A percentile compares a stretch with the other conserved stretches of the same genome.
phyloP scores from a whole-genome alignment of 2,888 invertebrate species.

The Leptothorax acervorum region DNA sequence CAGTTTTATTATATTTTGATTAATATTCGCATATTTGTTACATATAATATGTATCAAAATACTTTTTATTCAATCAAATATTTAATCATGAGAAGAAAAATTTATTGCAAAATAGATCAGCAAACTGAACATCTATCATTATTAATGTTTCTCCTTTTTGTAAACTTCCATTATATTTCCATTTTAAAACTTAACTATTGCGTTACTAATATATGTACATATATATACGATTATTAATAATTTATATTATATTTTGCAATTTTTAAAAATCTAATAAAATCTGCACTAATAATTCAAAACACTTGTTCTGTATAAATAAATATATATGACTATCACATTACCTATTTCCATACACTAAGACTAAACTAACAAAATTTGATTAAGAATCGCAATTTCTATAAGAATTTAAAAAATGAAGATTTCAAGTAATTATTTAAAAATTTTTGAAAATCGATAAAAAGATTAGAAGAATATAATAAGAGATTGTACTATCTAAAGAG shows the following conservation, averaged over 20 bases:
- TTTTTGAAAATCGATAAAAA: too few relatives aligned
- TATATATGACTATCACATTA: background rate
- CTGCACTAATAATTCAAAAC: background rate
- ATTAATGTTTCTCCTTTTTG: background rate
- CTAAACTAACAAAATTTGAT: too few relatives aligned
- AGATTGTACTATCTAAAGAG: too few relatives aligned
- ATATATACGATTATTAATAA: background rate
- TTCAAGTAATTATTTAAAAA: too few relatives aligned
- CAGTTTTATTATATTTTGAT: conserved; percentile 12
- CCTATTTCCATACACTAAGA: too few relatives aligned
- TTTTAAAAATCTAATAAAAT: conserved; percentile 1
- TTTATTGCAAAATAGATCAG: background rate
- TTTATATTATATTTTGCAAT: conserved; percentile 1
- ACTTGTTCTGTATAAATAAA: background rate
- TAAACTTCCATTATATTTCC: background rate
- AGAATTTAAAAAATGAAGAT: too few relatives aligned
- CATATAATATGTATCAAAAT: background rate
- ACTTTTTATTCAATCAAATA: background rate
- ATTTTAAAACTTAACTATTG: background rate
- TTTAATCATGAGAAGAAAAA: background rate
- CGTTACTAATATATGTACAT: background rate
- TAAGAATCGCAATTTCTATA: too few relatives aligned
- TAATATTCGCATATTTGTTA: background rate
- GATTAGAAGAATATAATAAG: too few relatives aligned
- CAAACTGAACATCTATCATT: background rate